Conservation (phyloP, 2,888 invertebrate genomes). For the Brachyptera putata region DNA sequence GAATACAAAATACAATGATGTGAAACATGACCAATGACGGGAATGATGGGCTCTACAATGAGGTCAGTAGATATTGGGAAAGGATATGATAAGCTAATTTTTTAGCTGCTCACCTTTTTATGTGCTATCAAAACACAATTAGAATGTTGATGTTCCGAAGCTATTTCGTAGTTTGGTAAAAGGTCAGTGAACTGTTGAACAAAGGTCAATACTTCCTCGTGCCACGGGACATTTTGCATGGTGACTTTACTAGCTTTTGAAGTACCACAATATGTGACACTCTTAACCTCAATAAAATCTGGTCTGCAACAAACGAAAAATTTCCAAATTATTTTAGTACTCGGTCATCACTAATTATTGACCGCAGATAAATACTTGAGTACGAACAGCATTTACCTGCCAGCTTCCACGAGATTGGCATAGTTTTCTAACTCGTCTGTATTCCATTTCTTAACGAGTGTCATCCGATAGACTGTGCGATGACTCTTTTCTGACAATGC, state of each 20-base stretch:
- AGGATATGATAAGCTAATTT: too few relatives aligned
- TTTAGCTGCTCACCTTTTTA: conserved; percentile 49
- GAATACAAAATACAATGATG: background rate
- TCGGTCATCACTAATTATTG: too few relatives aligned
- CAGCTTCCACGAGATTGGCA: conserved; percentile 49
- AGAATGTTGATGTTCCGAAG: conserved; percentile 56
- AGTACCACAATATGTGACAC: conserved; percentile 56
- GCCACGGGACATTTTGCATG: conserved; percentile 59
- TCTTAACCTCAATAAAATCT: conserved; percentile 58
- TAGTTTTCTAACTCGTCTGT: conserved; percentile 52
- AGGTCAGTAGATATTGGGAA: too few relatives aligned
- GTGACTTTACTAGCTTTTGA: conserved; percentile 50
- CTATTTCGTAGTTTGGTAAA: conserved; percentile 50
- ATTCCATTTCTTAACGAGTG: conserved; percentile 55
- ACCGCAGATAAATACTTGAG: too few relatives aligned
- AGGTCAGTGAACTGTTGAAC: conserved; percentile 44
- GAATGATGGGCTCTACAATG: too few relatives aligned
- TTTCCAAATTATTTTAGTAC: too few relatives aligned
- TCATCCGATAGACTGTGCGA: conserved; percentile 55
- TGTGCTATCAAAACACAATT: conserved; percentile 54
- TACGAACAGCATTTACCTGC: too few relatives aligned
- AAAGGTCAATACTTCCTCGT: conserved; percentile 52
- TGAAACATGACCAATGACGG: too few relatives aligned
- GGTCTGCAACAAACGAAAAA: too few relatives aligned
- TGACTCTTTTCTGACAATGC: conserved; percentile 52